A percentile compares a stretch with the other conserved stretches of the same genome.
These are phyloP conservation scores for Brenthis daphne DNA, from an alignment of 2,888 invertebrate genomes.

Conservation along the genomic window DNA sequence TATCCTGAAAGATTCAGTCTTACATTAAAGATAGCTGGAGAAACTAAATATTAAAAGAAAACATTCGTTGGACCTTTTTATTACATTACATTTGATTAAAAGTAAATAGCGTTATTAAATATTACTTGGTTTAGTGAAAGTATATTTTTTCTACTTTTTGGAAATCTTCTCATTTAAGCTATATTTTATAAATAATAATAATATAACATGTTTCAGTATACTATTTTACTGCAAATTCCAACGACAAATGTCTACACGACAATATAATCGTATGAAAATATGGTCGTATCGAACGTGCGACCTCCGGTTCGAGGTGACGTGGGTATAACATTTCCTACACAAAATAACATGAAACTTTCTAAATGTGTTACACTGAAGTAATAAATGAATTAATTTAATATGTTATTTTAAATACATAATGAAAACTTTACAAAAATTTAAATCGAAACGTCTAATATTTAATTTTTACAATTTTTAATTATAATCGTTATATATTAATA, in stretches of 20 bases:
- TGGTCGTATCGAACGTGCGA: neutral
- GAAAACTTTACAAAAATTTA: neutral
- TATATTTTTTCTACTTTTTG: constrained; percentile 6
- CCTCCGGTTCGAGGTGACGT: neutral
- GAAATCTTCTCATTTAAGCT: constrained; percentile 11
- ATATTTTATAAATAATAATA: neutral
- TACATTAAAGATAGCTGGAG: constrained; percentile 57
- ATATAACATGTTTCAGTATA: no score
- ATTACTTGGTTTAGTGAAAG: constrained; percentile 9
- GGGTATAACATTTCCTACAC: neutral
- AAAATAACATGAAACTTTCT: neutral
- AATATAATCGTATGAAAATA: neutral
- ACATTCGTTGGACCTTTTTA: constrained; percentile 58
- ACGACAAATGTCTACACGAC: neutral
- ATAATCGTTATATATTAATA: no score
- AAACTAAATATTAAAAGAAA: constrained; percentile 46
- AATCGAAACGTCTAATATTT: neutral
- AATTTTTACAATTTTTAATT: no score
- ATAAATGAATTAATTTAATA: neutral
- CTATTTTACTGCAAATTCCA: no score
- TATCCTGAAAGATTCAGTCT: constrained; percentile 65
- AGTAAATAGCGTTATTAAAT: constrained; percentile 30
- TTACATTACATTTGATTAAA: constrained; percentile 48
- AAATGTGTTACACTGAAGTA: neutral
- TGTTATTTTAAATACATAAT: no score